Evolutionary conservation across 2,888 invertebrate species (phyloP), one percentile per base, ranked within the genome.

Genomic region (Tachina fera): DNA sequence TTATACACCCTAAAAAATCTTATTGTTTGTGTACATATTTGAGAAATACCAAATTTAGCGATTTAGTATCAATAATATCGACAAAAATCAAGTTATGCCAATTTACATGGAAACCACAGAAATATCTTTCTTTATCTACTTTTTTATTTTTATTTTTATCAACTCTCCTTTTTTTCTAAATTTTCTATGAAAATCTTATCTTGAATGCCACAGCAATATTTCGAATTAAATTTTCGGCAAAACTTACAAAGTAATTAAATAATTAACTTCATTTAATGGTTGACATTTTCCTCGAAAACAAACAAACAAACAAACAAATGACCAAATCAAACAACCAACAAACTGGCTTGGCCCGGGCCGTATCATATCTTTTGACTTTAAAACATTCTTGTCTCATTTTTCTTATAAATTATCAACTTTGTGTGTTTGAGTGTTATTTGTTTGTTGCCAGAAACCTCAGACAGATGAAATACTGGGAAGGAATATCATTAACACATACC

Each of bases 401-500:
- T 8, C 60, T 58, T 60, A 19, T 75, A 61, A 67, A 31, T 56
- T 47, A 39, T 41, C 11, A 41, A 31, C n/a, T 39, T 71, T 51
- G 41, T 45, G 41, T 45, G 10, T 71, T 77, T 45, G 63, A 43
- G 56, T 76, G 56, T 41, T 39, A 56, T 63, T 60, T 39, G 63
- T 63, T 60, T 58, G 14, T 22, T 13, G 14, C 45, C 31, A 49
- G 16, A 53, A 58, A 75, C 16, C 13, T 41, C 47, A 77, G 71
- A 41, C 41, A 70, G 76, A 74, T 31, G 19, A 63, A 80, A 65
- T 47, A 22, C 47, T 49, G 45, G 9, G 56, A 63, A 65, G 72
- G 58, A 72, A 60, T 81, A 81, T 81, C 81, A 61, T 75, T 68
- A 61, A 81, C 81, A 81, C 81, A 81, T 68, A 22, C 72, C 74